Base-by-base conservation (phyloP, 2,797 vertebrate genomes). In the Mormyrops boulengeri region DNA sequence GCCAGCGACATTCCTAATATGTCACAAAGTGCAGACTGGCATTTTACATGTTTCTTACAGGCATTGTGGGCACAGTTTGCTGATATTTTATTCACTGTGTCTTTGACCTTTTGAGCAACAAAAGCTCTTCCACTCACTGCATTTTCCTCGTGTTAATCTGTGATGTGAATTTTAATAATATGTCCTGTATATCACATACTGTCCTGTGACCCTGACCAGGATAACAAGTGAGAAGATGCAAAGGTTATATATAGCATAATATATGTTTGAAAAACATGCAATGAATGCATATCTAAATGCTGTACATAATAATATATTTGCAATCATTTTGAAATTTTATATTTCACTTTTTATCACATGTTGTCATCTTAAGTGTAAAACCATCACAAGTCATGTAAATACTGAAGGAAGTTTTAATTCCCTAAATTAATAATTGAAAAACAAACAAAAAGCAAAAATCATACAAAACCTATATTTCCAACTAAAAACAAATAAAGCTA, bases 391-490 rank as follows among this genome's bases (percentile, higher is more conserved):
- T 30, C 34, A 8, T 6, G 14, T 19, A 41, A 41, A 41, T 77
- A 17, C 41, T 19, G 69, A 77, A 77, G 1, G 9, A 14, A 77
- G 17, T 17, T 77, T 38, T 17, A 77, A 77, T 77, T 19, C 34
- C 17, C 14, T 66, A 66, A 66, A 34, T 77, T 38, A 77, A 17
- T 77, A 38, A 38, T 34, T 77, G 69, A 77, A 38, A 77, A 77
- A 77, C 7, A 38, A 26, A 38, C 14, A 41, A 77, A 41, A 41
- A 38, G 2, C 26, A 82, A 47, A 82, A 82, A 47, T 22, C n/a
- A 41, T 49, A 85, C 17, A 47, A 47, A 50, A 50, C 80, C 17
- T 90, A 86, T 88, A 88, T 88, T 89, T 87, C 9, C 82, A 87
- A 66, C 55, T 88, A 55, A 53, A 41, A 53, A 26, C 26, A 53